phyloP scores from a whole-genome alignment of 1,140 invertebrate genomes.

The Drosophila jambulina region DNA sequence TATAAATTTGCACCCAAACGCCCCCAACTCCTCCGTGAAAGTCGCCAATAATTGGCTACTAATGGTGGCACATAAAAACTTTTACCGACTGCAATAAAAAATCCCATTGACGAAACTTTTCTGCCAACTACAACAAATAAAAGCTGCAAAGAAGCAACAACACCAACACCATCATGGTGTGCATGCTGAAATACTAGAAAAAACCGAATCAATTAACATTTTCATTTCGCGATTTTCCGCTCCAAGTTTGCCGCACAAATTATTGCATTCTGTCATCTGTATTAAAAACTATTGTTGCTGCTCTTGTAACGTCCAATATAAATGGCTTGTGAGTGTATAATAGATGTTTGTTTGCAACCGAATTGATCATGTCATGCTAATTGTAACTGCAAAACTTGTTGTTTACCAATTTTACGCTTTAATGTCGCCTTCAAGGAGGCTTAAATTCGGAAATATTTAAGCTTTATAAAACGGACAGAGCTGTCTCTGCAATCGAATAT shows the following conservation, averaged over 20 bases:
- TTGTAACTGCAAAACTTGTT: conserved; percentile 10
- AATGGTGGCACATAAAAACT: conserved; percentile 80
- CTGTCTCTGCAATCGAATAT: not conserved
- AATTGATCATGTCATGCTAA: conserved; percentile 11
- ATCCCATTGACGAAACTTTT: conserved; percentile 63
- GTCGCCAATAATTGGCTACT: conserved; percentile 82
- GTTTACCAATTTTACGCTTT: conserved; percentile 4
- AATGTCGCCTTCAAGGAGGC: conserved; percentile 9
- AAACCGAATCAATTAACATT: conserved; percentile 78
- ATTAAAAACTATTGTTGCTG: conserved; percentile 23
- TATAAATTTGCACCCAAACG: conserved; percentile 63
- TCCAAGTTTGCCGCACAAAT: conserved; percentile 71
- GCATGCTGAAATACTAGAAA: conserved; percentile 14
- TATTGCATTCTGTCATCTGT: conserved; percentile 65
- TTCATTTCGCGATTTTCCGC: conserved; percentile 78
- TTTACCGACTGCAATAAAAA: conserved; percentile 76
- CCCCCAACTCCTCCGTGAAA: conserved; percentile 31
- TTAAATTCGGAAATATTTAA: not conserved
- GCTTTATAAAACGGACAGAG: not conserved
- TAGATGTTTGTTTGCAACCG: conserved; percentile 42
- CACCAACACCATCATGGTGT: conserved; percentile 14
- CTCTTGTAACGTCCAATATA: conserved; percentile 5
- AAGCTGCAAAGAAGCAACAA: conserved; percentile 26
- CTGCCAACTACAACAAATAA: conserved; percentile 54
- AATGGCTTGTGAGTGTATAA: conserved; percentile 34